These are phyloP conservation scores for Acanthopagrus latus DNA, from an alignment of 2,797 vertebrate species.

Conservation along the genomic window DNA sequence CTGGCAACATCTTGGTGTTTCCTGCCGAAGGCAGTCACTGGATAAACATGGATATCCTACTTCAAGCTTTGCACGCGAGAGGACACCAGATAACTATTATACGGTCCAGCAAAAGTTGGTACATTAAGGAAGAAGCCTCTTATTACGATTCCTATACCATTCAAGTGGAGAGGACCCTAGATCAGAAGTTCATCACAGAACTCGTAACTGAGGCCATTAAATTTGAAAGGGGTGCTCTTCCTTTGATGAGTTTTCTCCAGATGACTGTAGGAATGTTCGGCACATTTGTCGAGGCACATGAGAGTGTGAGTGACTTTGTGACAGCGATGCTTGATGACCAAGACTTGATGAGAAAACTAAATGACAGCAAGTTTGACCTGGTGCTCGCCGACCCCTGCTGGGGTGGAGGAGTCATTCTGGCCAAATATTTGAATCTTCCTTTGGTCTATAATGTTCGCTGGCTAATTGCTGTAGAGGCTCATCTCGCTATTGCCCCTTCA, in stretches of 20 bases:
- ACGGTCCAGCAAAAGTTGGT: conserved; percentile 63
- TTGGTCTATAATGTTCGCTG: conserved; percentile 73
- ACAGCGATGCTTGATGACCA: conserved; percentile 39
- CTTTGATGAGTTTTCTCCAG: conserved; percentile 17
- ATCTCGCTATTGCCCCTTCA: conserved; percentile 67
- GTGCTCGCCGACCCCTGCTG: conserved; percentile 66
- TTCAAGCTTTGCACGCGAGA: conserved; percentile 63
- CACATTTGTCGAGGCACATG: conserved; percentile 1
- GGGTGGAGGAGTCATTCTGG: conserved; percentile 62
- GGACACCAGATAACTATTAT: conserved; percentile 67
- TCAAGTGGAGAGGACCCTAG: conserved; percentile 33
- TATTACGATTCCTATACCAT: conserved; percentile 45
- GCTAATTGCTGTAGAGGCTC: conserved; percentile 50
- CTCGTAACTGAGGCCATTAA: accelerated
- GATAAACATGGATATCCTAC: conserved; percentile 77
- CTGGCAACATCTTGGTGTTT: conserved; percentile 71
- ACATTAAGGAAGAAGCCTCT: conserved; percentile 52
- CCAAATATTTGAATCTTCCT: conserved; percentile 72
- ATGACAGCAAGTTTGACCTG: conserved; percentile 61
- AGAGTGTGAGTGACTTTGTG: not conserved
- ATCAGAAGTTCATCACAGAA: conserved; percentile 17
- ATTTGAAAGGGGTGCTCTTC: conserved; percentile 37
- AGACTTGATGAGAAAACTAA: conserved; percentile 49
- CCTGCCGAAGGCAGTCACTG: conserved; percentile 77
- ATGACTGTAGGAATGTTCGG: conserved; percentile 6